Percentiles rank a stretch among this genome's conserved stretches.
Evolutionary conservation across 2,113 vertebrate genomes (phyloP).

Genomic region (Psilopogon haemacephalus): DNA sequence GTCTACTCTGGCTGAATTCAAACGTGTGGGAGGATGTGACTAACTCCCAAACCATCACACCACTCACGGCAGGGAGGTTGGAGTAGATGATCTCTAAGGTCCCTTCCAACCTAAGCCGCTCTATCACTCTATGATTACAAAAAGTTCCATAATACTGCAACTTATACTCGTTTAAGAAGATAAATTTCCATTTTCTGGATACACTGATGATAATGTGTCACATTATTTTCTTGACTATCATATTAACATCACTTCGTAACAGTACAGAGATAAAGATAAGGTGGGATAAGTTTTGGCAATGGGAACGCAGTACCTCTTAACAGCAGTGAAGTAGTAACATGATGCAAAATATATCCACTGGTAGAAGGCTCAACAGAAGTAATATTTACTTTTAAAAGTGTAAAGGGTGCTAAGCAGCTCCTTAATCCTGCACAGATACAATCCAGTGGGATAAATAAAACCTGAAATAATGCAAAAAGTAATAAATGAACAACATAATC

Average conservation of each 20-base stretch:
- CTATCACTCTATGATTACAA: background rate
- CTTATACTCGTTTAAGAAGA: background rate
- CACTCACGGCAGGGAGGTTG: too few relatives aligned
- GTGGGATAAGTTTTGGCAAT: background rate
- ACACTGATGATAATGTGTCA: background rate
- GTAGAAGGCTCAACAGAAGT: background rate
- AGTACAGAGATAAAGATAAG: background rate
- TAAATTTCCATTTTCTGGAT: background rate
- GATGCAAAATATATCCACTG: background rate
- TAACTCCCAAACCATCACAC: too few relatives aligned
- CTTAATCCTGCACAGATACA: background rate
- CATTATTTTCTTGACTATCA: background rate
- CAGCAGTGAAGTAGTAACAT: background rate
- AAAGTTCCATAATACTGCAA: background rate
- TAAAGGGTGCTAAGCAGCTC: background rate
- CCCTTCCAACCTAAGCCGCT: too few relatives aligned
- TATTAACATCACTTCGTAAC: background rate
- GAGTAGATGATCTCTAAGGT: too few relatives aligned
- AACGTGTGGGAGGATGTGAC: too few relatives aligned
- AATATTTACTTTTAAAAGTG: background rate
- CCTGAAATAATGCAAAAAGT: background rate
- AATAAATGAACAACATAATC: background rate
- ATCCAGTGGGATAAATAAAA: background rate
- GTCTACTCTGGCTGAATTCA: too few relatives aligned
- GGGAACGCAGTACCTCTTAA: background rate